Conservation (phyloP, 1,140 invertebrate genomes). For the Heterodera carotae region DNA sequence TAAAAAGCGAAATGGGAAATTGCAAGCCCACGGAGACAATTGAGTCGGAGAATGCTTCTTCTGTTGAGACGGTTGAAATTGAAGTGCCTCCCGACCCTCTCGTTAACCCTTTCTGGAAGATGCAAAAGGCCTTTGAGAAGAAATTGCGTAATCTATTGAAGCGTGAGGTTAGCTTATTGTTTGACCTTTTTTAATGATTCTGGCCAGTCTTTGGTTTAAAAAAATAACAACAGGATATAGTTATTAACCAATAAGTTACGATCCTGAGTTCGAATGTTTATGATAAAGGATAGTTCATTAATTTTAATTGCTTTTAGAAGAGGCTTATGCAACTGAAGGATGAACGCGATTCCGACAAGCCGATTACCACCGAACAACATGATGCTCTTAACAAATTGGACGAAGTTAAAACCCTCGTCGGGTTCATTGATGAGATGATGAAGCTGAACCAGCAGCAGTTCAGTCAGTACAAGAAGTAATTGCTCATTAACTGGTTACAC, state of each 20-base stretch:
- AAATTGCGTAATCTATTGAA: slow-evolving; percentile 41
- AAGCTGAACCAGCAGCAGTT: slow-evolving; percentile 32
- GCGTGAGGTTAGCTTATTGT: slow-evolving; percentile 17
- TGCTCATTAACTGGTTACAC: background rate
- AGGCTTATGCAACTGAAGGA: slow-evolving; percentile 22
- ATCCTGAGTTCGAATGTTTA: too few species aligned
- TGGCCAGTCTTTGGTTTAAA: too few species aligned
- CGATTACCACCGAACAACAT: slow-evolving; percentile 24
- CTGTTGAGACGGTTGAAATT: background rate
- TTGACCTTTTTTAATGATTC: too few species aligned
- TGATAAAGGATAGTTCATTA: too few species aligned
- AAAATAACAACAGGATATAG: too few species aligned
- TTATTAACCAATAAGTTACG: too few species aligned
- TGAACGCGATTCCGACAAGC: slow-evolving; percentile 10
- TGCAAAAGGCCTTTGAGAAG: slow-evolving; percentile 36
- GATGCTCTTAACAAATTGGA: slow-evolving; percentile 39
- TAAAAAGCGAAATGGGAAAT: background rate
- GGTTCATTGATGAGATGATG: slow-evolving; percentile 34
- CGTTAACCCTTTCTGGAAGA: slow-evolving; percentile 30
- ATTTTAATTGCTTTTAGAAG: slow-evolving; percentile 26
- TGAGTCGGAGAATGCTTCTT: slow-evolving; percentile 7
- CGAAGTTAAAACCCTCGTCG: slow-evolving; percentile 38
- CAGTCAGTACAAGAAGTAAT: slow-evolving; percentile 29
- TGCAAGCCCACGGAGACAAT: background rate
- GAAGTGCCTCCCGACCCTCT: slow-evolving; percentile 20